These are phyloP conservation scores for Trypoxylon attenuatum DNA, from an alignment of 2,888 invertebrate species.

Conservation along the genomic window DNA sequence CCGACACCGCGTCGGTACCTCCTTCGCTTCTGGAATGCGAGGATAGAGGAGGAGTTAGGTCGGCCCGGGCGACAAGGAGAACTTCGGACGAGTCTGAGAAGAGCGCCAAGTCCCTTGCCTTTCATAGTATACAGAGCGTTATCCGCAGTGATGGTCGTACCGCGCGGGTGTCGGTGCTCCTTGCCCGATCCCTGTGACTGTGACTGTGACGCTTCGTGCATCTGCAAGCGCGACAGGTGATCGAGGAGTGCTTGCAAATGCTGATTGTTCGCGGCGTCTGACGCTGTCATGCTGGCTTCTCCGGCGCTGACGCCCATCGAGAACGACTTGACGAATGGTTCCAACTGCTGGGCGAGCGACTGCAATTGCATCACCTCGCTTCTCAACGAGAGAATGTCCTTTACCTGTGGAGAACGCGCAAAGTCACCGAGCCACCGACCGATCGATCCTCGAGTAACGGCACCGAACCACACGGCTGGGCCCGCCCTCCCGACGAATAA, in stretches of 20 bases:
- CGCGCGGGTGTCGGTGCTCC: slow-evolving; percentile 67
- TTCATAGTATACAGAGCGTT: slow-evolving; percentile 72
- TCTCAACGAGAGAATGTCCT: slow-evolving; percentile 80
- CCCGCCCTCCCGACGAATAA: no score
- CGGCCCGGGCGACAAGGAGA: no score
- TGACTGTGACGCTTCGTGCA: slow-evolving; percentile 62
- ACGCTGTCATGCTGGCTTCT: slow-evolving; percentile 65
- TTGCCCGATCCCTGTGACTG: slow-evolving; percentile 63
- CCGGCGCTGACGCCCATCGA: slow-evolving; percentile 70
- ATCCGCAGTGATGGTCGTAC: slow-evolving; percentile 63
- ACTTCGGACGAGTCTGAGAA: not conserved
- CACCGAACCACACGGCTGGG: no score
- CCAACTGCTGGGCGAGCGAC: slow-evolving; percentile 79
- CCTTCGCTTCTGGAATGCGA: slow-evolving; percentile 67
- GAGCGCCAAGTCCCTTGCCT: slow-evolving; percentile 53
- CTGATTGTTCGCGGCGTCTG: slow-evolving; percentile 74
- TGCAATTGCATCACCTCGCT: slow-evolving; percentile 81
- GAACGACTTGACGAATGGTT: slow-evolving; percentile 80
- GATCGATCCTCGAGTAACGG: no score
- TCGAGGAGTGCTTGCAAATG: slow-evolving; percentile 77
- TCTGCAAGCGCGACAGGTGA: slow-evolving; percentile 75
- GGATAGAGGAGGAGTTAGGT: no score
- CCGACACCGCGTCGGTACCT: slow-evolving; percentile 67
- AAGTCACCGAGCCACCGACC: no score
- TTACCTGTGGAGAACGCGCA: slow-evolving; percentile 78